A percentile compares a stretch with the other conserved stretches of the same genome.
Conservation (phyloP, 2,797 vertebrate species). For the Liasis olivaceus region DNA sequence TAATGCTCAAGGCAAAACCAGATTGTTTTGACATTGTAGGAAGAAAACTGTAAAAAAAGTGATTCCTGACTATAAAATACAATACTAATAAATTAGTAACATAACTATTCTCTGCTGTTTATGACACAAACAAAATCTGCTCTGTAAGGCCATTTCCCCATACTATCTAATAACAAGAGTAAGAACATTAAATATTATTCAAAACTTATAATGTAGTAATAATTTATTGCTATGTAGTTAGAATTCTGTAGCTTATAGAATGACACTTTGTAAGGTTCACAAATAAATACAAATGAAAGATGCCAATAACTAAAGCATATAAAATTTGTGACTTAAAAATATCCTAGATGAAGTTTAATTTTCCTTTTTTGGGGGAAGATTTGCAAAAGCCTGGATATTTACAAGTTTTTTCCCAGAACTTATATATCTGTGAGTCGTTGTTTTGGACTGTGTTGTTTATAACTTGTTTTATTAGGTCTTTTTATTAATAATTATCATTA, state of each 20-base stretch:
- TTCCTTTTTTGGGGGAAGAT: neutral
- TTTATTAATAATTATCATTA: neutral
- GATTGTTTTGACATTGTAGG: neutral
- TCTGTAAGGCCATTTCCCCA: neutral
- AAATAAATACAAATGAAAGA: neutral
- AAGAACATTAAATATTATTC: neutral
- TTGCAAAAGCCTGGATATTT: neutral
- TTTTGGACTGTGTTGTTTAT: neutral
- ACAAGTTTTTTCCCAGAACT: neutral
- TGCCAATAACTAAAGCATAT: neutral
- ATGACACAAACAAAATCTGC: neutral
- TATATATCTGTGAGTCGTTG: neutral
- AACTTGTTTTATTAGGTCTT: neutral
- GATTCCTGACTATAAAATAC: neutral
- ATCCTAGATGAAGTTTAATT: too few species aligned
- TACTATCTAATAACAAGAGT: neutral
- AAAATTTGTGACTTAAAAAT: too few species aligned
- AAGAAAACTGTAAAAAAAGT: neutral
- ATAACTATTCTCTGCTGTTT: neutral
- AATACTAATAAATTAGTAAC: neutral
- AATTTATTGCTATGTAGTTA: neutral
- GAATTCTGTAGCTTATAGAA: neutral
- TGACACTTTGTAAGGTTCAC: neutral
- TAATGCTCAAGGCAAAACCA: neutral
- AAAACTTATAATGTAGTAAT: neutral